phyloP scores from a whole-genome alignment of 2,113 vertebrate species.

The Podocnemis expansa region DNA sequence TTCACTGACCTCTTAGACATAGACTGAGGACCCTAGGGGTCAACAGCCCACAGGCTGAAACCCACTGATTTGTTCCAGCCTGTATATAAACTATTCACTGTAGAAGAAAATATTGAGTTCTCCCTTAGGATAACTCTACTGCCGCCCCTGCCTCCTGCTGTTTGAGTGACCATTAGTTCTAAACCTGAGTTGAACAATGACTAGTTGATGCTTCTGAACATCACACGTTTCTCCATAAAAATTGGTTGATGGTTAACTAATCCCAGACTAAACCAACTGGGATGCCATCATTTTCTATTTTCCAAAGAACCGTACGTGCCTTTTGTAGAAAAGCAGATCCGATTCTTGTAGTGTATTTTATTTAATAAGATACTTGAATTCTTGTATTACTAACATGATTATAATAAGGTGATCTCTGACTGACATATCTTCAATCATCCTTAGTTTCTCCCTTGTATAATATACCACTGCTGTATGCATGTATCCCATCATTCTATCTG shows the following conservation, averaged over 20 bases:
- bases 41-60: background rate
- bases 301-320: fast-evolving
- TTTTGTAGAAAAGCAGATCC: background rate
- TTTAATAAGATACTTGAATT: background rate
- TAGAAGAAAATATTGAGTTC: background rate
- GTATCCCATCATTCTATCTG: background rate
- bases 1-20: background rate
- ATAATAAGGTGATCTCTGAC: background rate
- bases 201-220: background rate
- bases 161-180: background rate
- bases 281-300: background rate
- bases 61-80: background rate
- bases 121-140: background rate
- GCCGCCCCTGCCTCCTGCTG: fast-evolving
- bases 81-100: fast-evolving
- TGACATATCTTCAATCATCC: background rate
- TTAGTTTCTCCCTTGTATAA: background rate
- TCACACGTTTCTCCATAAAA: background rate
- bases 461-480: background rate
- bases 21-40: too few species aligned
- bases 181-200: background rate
- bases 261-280: background rate
- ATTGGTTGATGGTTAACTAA: background rate
- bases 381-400: background rate
- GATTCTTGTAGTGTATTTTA: background rate